Evolutionary conservation across 2,888 invertebrate species (phyloP), one percentile per base, ranked within the genome.

Genomic region (Ganaspis brasiliensis): DNA sequence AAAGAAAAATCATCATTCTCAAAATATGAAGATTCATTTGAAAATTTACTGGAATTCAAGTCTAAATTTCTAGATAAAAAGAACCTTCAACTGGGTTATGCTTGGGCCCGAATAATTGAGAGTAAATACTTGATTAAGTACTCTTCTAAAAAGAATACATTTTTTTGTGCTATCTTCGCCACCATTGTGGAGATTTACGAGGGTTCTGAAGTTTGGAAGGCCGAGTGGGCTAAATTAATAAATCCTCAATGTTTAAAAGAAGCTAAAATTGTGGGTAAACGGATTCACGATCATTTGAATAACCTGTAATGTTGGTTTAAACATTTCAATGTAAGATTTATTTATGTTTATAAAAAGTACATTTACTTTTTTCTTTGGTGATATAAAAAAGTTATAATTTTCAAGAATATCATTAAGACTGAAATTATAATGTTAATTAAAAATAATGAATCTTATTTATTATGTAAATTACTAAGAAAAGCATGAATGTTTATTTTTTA

Each of bases 101-200:
- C 59, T 0, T 59, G 59, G 59, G 59, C 31, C 9, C 59, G 59
- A 31, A 16, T 59, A 59, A 59, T 59, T 9, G 31, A 59, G 6
- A 24, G 16, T 35, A 35, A 1, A 9, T 59, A 16, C n/a, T 35
- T 35, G n/a, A 35, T 3, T n/a, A 4, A 59, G 16, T 59, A 35
- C 16, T 2, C 59, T 3, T 31, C 31, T n/a, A 2, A 9, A 10
- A 59, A 59, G n/a, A 49, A 49, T 40, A 9, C n/a, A 16, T 49
- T 49, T 49, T 16, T 16, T 16, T 49, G 49, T 49, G 49, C 5
- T 49, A 16, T 49, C n/a, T 49, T 49, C 4, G 49, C 49, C 1
- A n/a, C 49, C 6, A 19, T 49, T 49, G 16, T n/a, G n/a, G n/a
- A 49, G n/a, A 49, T 16, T 16, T 49, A 49, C 8, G 49, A 49